These are phyloP conservation scores for Scomber colias DNA, from an alignment of 2,113 vertebrate species.

Conservation along the genomic window DNA sequence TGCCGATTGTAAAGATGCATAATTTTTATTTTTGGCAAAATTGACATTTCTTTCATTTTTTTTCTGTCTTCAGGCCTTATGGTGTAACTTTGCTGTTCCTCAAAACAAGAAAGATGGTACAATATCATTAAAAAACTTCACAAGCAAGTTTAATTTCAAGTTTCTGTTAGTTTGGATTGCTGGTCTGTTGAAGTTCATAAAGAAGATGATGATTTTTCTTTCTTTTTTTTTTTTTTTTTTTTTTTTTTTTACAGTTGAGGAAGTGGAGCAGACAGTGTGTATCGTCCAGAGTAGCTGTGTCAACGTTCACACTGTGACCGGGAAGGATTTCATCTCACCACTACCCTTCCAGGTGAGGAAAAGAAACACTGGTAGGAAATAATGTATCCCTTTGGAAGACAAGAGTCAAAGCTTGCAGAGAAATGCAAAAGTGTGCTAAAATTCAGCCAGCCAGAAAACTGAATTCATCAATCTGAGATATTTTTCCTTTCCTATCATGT, in stretches of 20 bases:
- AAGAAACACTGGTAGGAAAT: background rate
- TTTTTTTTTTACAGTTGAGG: conserved; percentile 72
- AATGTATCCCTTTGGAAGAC: background rate
- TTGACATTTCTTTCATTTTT: background rate
- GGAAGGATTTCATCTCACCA: conserved; percentile 96
- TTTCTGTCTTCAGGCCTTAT: conserved; percentile 89
- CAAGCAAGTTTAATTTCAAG: background rate
- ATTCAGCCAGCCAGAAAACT: too few species aligned
- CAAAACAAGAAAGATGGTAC: conserved; percentile 88
- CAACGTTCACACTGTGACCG: conserved; percentile 94
- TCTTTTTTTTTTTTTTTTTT: conserved; percentile 23
- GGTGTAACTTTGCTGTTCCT: conserved; percentile 94
- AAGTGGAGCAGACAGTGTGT: conserved; percentile 89
- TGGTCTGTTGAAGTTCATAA: background rate
- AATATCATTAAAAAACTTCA: conserved; percentile 19
- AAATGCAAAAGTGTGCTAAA: background rate
- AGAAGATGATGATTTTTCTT: conserved; percentile 10
- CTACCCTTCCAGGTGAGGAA: conserved; percentile 94
- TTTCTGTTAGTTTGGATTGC: background rate
- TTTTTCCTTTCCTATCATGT: too few species aligned
- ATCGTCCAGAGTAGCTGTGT: conserved; percentile 95
- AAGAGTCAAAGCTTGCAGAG: background rate
- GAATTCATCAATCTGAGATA: too few species aligned
- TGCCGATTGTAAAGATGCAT: background rate
- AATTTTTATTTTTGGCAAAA: background rate